These are phyloP conservation scores for Pheosia gnoma DNA, from an alignment of 2,888 invertebrate genomes.

Conservation along the genomic window DNA sequence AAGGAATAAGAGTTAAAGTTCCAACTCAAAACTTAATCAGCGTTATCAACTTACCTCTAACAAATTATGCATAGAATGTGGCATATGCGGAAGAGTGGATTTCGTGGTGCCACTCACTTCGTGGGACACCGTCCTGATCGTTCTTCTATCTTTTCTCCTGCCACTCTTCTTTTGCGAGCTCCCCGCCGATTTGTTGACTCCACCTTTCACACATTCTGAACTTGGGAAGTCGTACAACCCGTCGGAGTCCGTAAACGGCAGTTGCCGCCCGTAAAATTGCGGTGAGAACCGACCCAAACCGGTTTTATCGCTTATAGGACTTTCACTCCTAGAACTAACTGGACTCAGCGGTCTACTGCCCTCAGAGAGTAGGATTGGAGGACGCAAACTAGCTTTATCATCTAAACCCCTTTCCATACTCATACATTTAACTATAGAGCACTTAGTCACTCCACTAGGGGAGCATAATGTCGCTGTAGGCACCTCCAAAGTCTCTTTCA, in stretches of 20 bases:
- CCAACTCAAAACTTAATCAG: too few relatives aligned
- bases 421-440: conserved; percentile 82
- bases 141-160: conserved; percentile 86
- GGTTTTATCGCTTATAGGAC: conserved; percentile 90
- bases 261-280: conserved; percentile 87
- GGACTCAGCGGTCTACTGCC: conserved; percentile 86
- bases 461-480: conserved; percentile 72
- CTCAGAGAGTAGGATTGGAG: conserved; percentile 83
- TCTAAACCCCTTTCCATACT: conserved; percentile 83
- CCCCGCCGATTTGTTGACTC: conserved; percentile 76
- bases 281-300: conserved; percentile 88
- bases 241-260: conserved; percentile 91
- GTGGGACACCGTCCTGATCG: conserved; percentile 78
- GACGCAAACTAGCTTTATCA: conserved; percentile 70
- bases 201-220: conserved; percentile 86
- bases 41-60: conserved; percentile 78
- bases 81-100: conserved; percentile 81
- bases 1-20: too few relatives aligned
- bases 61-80: conserved; percentile 83
- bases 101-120: conserved; percentile 78
- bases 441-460: conserved; percentile 79
- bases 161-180: conserved; percentile 85
- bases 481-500: conserved; percentile 76
- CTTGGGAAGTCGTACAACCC: conserved; percentile 92
- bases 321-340: conserved; percentile 91